Conservation (phyloP, 2,113 vertebrate species). For the Nyctibius bracteatus region DNA sequence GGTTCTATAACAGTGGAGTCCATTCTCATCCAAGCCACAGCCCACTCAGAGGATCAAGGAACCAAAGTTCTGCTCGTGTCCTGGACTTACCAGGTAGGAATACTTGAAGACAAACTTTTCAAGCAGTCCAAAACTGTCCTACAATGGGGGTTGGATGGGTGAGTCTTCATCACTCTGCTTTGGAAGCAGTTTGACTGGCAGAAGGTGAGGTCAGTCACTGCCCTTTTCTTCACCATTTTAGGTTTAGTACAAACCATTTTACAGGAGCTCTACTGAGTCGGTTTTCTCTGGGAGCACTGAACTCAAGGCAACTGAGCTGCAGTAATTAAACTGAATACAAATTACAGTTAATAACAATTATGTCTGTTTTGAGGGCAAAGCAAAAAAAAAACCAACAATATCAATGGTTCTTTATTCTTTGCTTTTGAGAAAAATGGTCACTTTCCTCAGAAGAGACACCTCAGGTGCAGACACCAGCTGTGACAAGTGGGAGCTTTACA, state of each 20-base stretch:
- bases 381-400: neutral
- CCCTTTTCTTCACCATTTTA: fast-evolving
- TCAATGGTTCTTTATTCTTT: neutral
- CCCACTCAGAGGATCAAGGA: slow-evolving; percentile 85
- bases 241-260: neutral
- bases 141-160: fast-evolving
- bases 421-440: neutral
- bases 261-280: neutral
- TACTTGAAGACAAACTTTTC: fast-evolving
- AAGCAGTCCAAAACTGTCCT: neutral
- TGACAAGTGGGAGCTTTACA: neutral
- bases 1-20: slow-evolving; percentile 95
- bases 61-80: slow-evolving; percentile 93
- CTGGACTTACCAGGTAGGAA: slow-evolving; percentile 94
- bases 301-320: neutral
- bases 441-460: neutral
- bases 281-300: neutral
- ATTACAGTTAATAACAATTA: neutral
- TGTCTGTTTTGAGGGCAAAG: neutral
- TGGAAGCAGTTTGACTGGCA: neutral
- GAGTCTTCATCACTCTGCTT: neutral
- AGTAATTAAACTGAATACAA: neutral
- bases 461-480: neutral
- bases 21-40: slow-evolving; percentile 92
- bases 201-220: neutral